Base-by-base conservation (phyloP, 1,140 invertebrate genomes). In the Euwallacea similis region DNA sequence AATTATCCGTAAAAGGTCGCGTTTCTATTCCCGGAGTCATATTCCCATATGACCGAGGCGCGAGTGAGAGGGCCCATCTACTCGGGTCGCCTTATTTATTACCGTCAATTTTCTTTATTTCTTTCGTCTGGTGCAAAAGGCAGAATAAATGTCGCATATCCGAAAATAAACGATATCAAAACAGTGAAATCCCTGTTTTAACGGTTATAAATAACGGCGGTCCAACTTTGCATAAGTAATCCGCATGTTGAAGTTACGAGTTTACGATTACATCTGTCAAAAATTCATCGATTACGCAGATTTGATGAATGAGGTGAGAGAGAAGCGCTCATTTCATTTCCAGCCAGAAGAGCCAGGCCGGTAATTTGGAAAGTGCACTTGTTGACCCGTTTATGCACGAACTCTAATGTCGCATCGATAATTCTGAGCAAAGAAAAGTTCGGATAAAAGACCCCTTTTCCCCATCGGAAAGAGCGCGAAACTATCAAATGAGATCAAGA, bases 151-250 rank as follows among this genome's bases (percentile, higher is more conserved):
- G 69, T 71, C 62, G 62, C 69, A 66, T 64, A 62, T 60, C 69
- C 69, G 58, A 71, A 71, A 71, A 71, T 71, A 71, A 71, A 71
- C 69, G 69, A 71, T 71, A 71, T 71, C 69, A 71, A 65, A 71
- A 71, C 69, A 71, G 69, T 63, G 63, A 71, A 71, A 71, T 71
- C 69, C 69, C 69, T 71, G 69, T 71, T 71, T 66, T 66, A 71
- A 71, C 66, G 69, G 69, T 58, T 71, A 71, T 71, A 71, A 71
- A 71, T 71, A 71, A 66, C 44, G 44, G 11, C 42, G 41, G 55
- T 21, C 60, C 54, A 63, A 65, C 69, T 71, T 71, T 71, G 69
- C 66, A 33, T 33, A 33, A 33, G 69, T 71, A 71, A 71, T 65
- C 55, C 58, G 55, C 13, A 47, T 54, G 69, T 16, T 55, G 67